phyloP scores from a whole-genome alignment of 2,888 invertebrate genomes.

The Oithona nana region DNA sequence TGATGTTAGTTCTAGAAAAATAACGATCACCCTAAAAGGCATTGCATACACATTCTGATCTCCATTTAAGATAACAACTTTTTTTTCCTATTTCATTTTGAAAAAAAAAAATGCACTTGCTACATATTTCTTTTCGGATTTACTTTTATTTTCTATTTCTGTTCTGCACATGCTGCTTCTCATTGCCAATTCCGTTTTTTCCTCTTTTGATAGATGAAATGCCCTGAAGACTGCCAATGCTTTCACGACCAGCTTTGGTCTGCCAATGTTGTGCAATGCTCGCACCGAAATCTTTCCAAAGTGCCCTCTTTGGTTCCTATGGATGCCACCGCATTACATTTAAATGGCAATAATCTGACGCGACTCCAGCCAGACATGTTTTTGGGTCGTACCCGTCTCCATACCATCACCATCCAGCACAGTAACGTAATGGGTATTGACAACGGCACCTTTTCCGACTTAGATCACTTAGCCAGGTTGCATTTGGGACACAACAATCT shows the following conservation, averaged over 20 bases:
- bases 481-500: conserved; percentile 57
- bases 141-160: too few relatives aligned
- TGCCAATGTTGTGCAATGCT: conserved; percentile 65
- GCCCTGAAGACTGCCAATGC: conserved; percentile 65
- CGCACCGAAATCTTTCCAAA: conserved; percentile 33
- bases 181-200: too few relatives aligned
- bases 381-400: conserved; percentile 58
- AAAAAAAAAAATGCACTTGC: conserved; percentile 59
- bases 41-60: too few relatives aligned
- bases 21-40: too few relatives aligned
- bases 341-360: conserved; percentile 62
- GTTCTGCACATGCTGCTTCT: too few relatives aligned
- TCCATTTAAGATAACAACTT: background rate
- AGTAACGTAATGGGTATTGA: conserved; percentile 51
- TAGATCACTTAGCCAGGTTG: conserved; percentile 47
- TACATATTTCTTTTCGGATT: too few relatives aligned
- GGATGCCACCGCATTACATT: conserved; percentile 69
- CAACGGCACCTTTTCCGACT: conserved; percentile 63
- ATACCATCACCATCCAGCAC: conserved; percentile 52
- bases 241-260: conserved; percentile 61
- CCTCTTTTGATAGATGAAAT: conserved; percentile 41
- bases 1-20: too few relatives aligned
- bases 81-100: conserved; percentile 23
- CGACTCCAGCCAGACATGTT: conserved; percentile 60
- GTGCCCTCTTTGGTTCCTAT: conserved; percentile 64